phyloP scores from a whole-genome alignment of 2,797 vertebrate genomes.

The Manis crassicaudata region DNA sequence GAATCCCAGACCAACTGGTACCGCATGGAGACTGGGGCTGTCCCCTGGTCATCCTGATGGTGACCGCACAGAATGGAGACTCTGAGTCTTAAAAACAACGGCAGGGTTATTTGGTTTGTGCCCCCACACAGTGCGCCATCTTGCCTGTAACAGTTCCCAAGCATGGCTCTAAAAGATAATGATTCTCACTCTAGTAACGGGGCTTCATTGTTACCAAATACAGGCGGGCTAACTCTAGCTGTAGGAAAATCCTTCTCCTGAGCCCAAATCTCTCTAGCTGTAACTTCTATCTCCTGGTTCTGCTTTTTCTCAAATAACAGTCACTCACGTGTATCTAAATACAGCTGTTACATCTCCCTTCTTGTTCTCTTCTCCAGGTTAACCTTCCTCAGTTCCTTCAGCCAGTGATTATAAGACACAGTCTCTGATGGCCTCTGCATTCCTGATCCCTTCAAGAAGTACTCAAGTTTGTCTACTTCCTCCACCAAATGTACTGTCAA shows the following conservation, averaged over 20 bases:
- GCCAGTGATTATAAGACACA: not conserved
- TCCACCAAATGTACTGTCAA: not conserved
- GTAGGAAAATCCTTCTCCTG: not conserved
- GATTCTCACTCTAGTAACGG: not conserved
- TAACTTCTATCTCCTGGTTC: not conserved
- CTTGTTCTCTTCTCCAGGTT: not conserved
- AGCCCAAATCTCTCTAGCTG: conserved; percentile 4
- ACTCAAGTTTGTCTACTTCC: not conserved
- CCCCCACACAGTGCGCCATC: not conserved
- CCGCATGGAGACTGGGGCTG: not conserved
- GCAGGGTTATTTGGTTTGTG: not conserved
- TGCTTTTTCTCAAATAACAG: not conserved
- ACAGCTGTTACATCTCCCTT: not conserved
- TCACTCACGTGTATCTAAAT: not conserved
- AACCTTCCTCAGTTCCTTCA: not conserved
- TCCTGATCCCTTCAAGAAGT: not conserved
- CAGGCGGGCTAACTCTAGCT: not conserved
- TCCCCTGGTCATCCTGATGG: fast-evolving
- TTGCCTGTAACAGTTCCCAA: not conserved
- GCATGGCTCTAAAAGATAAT: not conserved
- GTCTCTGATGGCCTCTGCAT: not conserved
- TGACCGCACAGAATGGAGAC: not conserved
- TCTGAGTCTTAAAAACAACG: not conserved
- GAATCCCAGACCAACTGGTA: not conserved
- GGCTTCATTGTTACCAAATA: not conserved